Evolutionary conservation across 2,797 vertebrate species (phyloP).

Genomic region (Brachymystax lenok): DNA sequence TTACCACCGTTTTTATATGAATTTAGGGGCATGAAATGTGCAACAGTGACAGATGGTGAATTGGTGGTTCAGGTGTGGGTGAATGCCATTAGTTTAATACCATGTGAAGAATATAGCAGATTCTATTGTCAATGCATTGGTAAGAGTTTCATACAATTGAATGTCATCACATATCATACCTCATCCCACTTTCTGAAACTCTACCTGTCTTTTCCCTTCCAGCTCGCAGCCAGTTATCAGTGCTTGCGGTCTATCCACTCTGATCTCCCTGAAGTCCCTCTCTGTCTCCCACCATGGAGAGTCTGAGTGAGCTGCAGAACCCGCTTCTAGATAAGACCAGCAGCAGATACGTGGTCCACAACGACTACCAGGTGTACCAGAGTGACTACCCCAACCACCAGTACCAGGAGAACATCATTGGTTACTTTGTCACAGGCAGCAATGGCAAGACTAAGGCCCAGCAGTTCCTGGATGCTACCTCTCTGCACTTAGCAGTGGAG

Average conservation of each 20-base stretch:
- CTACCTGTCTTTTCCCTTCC: slow-evolving; percentile 19
- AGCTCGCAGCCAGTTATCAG: slow-evolving; percentile 50
- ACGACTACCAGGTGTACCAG: slow-evolving; percentile 80
- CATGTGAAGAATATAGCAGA: slow-evolving; percentile 8
- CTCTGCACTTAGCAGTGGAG: slow-evolving; percentile 89
- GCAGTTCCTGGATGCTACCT: slow-evolving; percentile 89
- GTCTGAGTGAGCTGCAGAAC: slow-evolving; percentile 87
- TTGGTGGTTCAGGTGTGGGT: slow-evolving; percentile 44
- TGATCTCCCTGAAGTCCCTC: slow-evolving; percentile 38
- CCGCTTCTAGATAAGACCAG: slow-evolving; percentile 83
- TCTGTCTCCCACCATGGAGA: slow-evolving; percentile 79
- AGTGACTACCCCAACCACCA: slow-evolving; percentile 76
- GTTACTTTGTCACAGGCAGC: slow-evolving; percentile 81
- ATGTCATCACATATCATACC: not conserved
- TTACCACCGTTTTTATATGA: slow-evolving; percentile 42
- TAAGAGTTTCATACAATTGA: not conserved
- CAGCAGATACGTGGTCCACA: slow-evolving; percentile 67
- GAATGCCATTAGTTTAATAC: not conserved
- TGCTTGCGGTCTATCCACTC: slow-evolving; percentile 37
- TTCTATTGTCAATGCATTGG: not conserved
- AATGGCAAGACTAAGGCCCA: slow-evolving; percentile 75
- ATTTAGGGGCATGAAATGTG: slow-evolving; percentile 39
- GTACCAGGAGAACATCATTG: slow-evolving; percentile 85
- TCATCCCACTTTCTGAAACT: not conserved
- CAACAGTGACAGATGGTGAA: slow-evolving; percentile 67